Conservation (phyloP, 2,888 invertebrate species). For the Diaphora mendica region DNA sequence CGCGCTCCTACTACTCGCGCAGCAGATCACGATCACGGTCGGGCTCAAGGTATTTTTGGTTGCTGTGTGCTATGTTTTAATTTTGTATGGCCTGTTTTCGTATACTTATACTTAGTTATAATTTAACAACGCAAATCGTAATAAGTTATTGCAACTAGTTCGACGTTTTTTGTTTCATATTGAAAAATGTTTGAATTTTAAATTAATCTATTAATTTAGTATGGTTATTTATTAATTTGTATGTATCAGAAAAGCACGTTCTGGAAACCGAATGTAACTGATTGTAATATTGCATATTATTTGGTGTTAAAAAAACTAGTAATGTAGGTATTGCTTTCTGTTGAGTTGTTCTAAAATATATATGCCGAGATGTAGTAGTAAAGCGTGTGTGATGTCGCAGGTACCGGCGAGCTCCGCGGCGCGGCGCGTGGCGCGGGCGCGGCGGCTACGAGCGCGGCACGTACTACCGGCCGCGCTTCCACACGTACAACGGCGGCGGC, state of each 20-base stretch:
- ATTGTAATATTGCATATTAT: too few relatives aligned
- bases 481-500: slow-evolving; percentile 87
- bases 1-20: slow-evolving; percentile 86
- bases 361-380: not conserved
- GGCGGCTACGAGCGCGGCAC: slow-evolving; percentile 90
- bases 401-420: slow-evolving; percentile 76
- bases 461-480: slow-evolving; percentile 93
- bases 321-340: not conserved
- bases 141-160: not conserved
- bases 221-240: not conserved
- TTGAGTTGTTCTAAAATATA: not conserved
- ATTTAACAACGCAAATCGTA: not conserved
- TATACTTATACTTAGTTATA: not conserved
- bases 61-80: slow-evolving; percentile 30
- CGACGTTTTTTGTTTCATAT: not conserved
- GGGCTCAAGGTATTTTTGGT: slow-evolving; percentile 75
- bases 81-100: not conserved
- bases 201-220: not conserved
- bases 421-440: slow-evolving; percentile 85
- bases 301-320: not conserved
- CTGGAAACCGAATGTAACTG: not conserved
- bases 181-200: not conserved
- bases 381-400: slow-evolving; percentile 39
- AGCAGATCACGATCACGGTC: slow-evolving; percentile 87
- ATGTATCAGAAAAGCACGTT: slow-evolving; percentile 1